These are phyloP conservation scores for Brachyhypopomus gauderio DNA, from an alignment of 2,113 vertebrate species.

Conservation along the genomic window DNA sequence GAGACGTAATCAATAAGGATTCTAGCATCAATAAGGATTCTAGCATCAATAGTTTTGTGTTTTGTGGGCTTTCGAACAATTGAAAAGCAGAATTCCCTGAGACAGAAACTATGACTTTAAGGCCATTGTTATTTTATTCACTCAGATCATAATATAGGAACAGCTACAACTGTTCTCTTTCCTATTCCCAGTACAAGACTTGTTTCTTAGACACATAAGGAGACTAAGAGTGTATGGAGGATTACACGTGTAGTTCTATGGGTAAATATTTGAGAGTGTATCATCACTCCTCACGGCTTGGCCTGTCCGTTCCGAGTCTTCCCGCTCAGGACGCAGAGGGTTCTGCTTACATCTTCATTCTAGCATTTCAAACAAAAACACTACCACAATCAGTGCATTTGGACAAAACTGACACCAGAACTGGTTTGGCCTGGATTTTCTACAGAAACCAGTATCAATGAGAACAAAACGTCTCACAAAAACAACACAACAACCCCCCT, in stretches of 20 bases:
- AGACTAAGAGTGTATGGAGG: not conserved
- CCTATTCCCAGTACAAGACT: not conserved
- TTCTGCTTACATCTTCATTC: not conserved
- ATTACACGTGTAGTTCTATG: not conserved
- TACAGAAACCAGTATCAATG: not conserved
- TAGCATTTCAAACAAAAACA: not conserved
- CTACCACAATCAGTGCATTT: not conserved
- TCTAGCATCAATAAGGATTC: conserved; percentile 28
- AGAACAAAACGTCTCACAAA: not conserved
- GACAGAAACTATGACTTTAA: not conserved
- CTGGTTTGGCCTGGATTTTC: not conserved
- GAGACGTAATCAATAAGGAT: conserved; percentile 21
- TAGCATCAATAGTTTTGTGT: conserved; percentile 18
- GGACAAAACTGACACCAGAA: not conserved
- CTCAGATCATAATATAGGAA: not conserved
- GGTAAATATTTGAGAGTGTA: not conserved
- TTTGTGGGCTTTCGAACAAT: conserved; percentile 4
- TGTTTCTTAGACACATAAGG: not conserved
- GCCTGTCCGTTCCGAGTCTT: not conserved
- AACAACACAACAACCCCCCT: no score
- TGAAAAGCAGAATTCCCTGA: conserved; percentile 12
- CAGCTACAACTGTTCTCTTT: not conserved
- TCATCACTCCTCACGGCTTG: not conserved
- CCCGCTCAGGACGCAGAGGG: not conserved
- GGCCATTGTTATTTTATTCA: not conserved